Conservation (phyloP, 2,113 vertebrate genomes). For the Dendrocopos noguchii region DNA sequence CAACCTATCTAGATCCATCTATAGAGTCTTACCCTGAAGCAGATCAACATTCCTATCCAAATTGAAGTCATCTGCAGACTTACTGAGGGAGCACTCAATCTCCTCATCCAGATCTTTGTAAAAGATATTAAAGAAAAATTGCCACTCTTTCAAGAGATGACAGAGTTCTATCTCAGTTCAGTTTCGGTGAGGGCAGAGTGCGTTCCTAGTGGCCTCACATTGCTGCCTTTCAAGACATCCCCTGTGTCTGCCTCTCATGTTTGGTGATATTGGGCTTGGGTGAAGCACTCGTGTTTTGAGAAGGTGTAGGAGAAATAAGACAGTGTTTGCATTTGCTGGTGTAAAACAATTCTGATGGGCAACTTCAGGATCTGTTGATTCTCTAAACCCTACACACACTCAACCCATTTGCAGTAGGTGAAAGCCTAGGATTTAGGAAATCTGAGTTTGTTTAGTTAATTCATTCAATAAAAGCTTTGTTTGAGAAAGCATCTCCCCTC, state of each 20-base stretch:
- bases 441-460: not conserved
- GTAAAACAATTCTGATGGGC: not conserved
- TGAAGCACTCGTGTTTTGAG: not conserved
- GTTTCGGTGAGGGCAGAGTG: not conserved
- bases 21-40: too few relatives aligned
- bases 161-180: not conserved
- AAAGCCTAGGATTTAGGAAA: slow-evolving; percentile 8
- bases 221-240: not conserved
- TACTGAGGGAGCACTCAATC: too few relatives aligned
- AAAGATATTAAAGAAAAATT: too few relatives aligned
- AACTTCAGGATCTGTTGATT: not conserved
- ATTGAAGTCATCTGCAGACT: too few relatives aligned
- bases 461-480: not conserved
- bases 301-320: not conserved
- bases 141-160: not conserved
- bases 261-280: not conserved
- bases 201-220: not conserved
- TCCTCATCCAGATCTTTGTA: too few relatives aligned
- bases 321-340: not conserved
- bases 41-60: too few relatives aligned
- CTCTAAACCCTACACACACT: not conserved
- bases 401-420: not conserved
- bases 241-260: not conserved
- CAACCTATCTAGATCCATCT: too few relatives aligned
- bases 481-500: not conserved